phyloP scores from a whole-genome alignment of 2,113 vertebrate species.

The Litocranius walleri region DNA sequence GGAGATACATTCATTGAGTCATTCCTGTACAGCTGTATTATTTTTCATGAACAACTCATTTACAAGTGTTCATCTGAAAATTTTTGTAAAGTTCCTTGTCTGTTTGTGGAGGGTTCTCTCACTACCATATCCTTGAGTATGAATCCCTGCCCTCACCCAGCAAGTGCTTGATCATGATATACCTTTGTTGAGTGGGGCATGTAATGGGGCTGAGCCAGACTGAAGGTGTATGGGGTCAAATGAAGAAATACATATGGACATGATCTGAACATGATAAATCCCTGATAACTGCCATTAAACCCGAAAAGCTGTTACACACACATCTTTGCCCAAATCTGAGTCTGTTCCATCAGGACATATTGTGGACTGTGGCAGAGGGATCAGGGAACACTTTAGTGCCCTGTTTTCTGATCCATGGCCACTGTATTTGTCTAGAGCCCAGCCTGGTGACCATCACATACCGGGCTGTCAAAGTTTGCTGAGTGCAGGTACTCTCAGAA shows the following conservation, averaged over 20 bases:
- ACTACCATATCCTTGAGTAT: neutral
- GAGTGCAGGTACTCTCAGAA: neutral
- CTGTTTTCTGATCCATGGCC: neutral
- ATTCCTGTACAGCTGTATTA: neutral
- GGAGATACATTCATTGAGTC: neutral
- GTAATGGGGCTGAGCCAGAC: neutral
- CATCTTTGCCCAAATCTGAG: neutral
- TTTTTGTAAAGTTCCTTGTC: neutral
- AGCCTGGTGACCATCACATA: fast-evolving
- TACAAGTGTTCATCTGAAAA: neutral
- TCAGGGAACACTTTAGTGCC: neutral
- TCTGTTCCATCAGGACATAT: neutral
- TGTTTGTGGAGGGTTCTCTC: neutral
- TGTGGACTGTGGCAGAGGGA: neutral
- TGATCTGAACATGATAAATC: neutral
- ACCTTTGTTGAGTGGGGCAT: no score
- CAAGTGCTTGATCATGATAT: fast-evolving
- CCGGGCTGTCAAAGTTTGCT: neutral
- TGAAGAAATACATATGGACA: fast-evolving
- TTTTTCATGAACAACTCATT: neutral
- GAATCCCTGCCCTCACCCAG: fast-evolving
- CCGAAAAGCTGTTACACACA: neutral
- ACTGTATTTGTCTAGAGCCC: neutral
- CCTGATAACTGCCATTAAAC: neutral
- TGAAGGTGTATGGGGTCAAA: neutral